Base-by-base conservation (phyloP, 1,140 invertebrate genomes). In the Heterodera carotae region DNA sequence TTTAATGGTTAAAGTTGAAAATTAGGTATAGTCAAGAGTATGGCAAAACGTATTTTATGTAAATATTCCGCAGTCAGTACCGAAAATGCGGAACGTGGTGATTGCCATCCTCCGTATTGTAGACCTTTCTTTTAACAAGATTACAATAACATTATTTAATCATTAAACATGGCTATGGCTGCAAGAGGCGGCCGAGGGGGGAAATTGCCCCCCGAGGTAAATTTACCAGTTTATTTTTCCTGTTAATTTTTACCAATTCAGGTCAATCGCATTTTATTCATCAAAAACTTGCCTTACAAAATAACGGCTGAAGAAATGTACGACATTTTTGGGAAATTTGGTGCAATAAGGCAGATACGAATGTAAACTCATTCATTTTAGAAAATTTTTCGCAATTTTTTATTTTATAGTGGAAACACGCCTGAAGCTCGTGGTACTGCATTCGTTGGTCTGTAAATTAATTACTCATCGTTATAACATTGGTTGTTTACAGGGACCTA, bases 251-350 rank as follows among this genome's bases (percentile, higher is more conserved):
- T 12, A 18, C 29, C 29, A 56, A 15, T 43, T 64, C 27, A 74
- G 72, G 97, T 99, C 0, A 99, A 99, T 89, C 91, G 96, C 88
- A 94, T 99, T 70, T 89, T 99, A 22, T 99, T 98, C 86, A 92
- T 99, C 2, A 91, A 96, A 85, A 99, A 99, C 90, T 90, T 99
- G 68, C 97, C 97, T 0, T 99, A 99, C 86, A 99, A 98, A 91
- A 99, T 99, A 74, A 98, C 96, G 71, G 94, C 94, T n/a, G 97
- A 99, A 90, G 97, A 99, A 92, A 99, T 99, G 97, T 99, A 99
- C 88, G 97, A 99, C 90, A 99, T 99, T 81, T 99, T 99, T 91
- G 97, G 97, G 48, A 99, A 99, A 91, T 99, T 98, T 90, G 97
- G 97, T 86, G 96, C 97, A 22, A 98, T 99, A 76, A 89, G 97